Evolutionary conservation across 2,888 invertebrate genomes (phyloP).

Genomic region (Anagyrus pseudococci): DNA sequence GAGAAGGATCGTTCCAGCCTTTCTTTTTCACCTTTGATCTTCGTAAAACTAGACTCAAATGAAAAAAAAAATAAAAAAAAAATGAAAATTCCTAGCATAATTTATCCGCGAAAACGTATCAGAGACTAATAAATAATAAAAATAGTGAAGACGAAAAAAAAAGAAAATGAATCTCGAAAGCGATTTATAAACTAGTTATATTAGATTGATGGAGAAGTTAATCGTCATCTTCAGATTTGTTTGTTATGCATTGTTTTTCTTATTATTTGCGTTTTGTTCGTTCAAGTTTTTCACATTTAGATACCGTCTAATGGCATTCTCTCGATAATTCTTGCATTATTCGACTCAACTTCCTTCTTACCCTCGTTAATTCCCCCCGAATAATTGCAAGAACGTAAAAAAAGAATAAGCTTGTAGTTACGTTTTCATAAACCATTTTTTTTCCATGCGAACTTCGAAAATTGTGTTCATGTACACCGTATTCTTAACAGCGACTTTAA

Average conservation of each 20-base stretch:
- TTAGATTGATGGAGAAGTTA: conserved; percentile 26
- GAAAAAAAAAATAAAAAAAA: conserved; percentile 15
- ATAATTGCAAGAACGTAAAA: conserved; percentile 16
- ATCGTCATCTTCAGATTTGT: conserved; percentile 21
- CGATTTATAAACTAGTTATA: conserved; percentile 20
- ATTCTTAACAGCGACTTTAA: conserved; percentile 21
- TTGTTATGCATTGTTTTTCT: conserved; percentile 32
- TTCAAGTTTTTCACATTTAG: conserved; percentile 35
- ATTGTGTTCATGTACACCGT: conserved; percentile 27
- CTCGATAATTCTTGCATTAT: conserved; percentile 9
- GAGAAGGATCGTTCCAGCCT: neutral
- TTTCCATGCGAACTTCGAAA: conserved; percentile 9
- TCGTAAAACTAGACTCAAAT: conserved; percentile 19
- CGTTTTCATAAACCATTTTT: neutral
- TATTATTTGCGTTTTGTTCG: conserved; percentile 34
- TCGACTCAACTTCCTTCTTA: conserved; percentile 6
- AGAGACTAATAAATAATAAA: conserved; percentile 23
- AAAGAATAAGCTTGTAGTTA: conserved; percentile 28
- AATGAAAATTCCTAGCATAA: conserved; percentile 18
- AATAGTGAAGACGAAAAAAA: conserved; percentile 12
- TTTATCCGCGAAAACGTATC: conserved; percentile 26
- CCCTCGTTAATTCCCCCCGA: neutral
- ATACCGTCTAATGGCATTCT: conserved; percentile 22
- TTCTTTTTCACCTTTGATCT: conserved; percentile 23
- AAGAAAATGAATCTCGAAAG: conserved; percentile 20